Evolutionary conservation across 1,140 invertebrate genomes (phyloP).

Genomic region (Patella vulgata): DNA sequence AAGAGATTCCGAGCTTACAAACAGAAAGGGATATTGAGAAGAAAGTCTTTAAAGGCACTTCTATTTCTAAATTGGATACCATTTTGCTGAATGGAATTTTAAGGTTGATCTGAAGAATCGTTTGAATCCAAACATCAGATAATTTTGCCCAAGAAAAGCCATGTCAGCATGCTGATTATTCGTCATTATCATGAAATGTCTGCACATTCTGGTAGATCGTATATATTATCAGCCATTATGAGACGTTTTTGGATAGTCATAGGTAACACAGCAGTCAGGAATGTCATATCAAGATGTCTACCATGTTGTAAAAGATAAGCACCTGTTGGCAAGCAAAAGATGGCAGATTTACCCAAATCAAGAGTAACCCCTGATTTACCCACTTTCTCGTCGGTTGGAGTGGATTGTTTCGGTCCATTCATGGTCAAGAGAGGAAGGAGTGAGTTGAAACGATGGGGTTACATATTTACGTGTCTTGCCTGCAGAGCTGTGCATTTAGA

Average conservation of each 20-base stretch:
- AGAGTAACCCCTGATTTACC: constrained; percentile 24
- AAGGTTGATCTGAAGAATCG: constrained; percentile 1
- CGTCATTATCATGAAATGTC: constrained; percentile 8
- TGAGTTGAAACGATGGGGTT: constrained; percentile 37
- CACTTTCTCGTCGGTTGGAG: constrained; percentile 44
- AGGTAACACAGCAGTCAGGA: constrained; percentile 1
- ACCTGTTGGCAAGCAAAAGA: constrained; percentile 21
- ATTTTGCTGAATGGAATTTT: constrained; percentile 17
- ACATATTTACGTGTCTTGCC: constrained; percentile 41
- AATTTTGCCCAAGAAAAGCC: constrained; percentile 16
- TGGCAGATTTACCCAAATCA: constrained; percentile 26
- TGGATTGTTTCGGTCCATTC: constrained; percentile 54
- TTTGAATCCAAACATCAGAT: constrained; percentile 26
- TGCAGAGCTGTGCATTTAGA: constrained; percentile 41
- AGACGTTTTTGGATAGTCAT: constrained; percentile 15
- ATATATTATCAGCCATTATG: constrained; percentile 5
- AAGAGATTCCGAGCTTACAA: constrained; percentile 12
- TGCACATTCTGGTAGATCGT: constrained; percentile 16
- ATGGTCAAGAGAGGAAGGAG: constrained; percentile 23
- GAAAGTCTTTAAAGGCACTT: not conserved
- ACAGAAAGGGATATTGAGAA: constrained; percentile 6
- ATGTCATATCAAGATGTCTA: constrained; percentile 8
- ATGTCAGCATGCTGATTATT: constrained; percentile 12
- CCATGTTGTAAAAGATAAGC: not conserved
- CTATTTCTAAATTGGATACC: constrained; percentile 23